These are phyloP conservation scores for Etheostoma cragini DNA, from an alignment of 2,113 vertebrate genomes.

Conservation along the genomic window DNA sequence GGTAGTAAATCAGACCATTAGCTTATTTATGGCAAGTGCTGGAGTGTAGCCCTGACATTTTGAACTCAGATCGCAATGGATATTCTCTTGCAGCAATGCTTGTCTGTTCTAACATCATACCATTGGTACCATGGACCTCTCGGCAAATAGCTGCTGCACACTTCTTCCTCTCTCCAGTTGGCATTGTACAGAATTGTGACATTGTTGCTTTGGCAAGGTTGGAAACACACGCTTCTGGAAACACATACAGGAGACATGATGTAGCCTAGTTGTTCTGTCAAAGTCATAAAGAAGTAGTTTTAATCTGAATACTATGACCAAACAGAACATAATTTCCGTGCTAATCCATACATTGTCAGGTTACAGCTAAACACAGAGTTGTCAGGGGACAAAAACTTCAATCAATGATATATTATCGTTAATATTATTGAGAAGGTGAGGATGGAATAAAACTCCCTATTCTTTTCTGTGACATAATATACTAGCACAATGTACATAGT, in stretches of 20 bases:
- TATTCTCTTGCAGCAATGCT: conserved; percentile 37
- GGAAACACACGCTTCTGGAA: conserved; percentile 65
- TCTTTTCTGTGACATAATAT: conserved; percentile 8
- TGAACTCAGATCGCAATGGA: conserved; percentile 64
- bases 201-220: conserved; percentile 81
- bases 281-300: conserved; percentile 27
- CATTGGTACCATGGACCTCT: conserved; percentile 92
- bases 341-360: background rate
- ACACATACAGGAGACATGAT: conserved; percentile 79
- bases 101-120: conserved; percentile 56
- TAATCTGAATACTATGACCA: conserved; percentile 3
- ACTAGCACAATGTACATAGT: too few relatives aligned
- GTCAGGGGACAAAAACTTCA: background rate
- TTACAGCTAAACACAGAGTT: background rate
- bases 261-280: conserved; percentile 31
- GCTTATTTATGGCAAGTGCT: conserved; percentile 86
- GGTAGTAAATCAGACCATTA: conserved; percentile 82
- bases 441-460: background rate
- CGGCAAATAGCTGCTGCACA: conserved; percentile 91
- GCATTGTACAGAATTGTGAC: conserved; percentile 89
- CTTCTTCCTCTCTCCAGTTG: conserved; percentile 89
- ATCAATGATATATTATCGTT: background rate
- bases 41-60: conserved; percentile 66
- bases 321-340: background rate
- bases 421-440: conserved; percentile 5